These are phyloP conservation scores for Poecilia gillii DNA, from an alignment of 2,797 vertebrate genomes.

Conservation along the genomic window DNA sequence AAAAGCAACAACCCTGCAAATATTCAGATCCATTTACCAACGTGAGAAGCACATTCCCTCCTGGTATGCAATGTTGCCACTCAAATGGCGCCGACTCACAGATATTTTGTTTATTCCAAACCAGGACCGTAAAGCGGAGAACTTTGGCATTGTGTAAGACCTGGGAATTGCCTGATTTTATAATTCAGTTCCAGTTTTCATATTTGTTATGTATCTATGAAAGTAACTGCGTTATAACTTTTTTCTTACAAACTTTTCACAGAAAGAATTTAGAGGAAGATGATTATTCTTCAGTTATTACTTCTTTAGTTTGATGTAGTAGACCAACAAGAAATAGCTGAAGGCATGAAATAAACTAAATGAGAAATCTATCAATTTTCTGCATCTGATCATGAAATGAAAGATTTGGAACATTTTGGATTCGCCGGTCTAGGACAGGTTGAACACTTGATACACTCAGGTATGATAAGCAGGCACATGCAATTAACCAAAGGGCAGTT, in stretches of 20 bases:
- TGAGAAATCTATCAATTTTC: background rate
- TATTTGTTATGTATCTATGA: background rate
- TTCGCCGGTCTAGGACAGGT: background rate
- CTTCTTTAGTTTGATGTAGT: background rate
- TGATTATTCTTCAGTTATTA: background rate
- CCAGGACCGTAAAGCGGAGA: conserved; percentile 6
- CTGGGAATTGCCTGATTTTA: background rate
- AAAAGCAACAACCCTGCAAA: conserved; percentile 44
- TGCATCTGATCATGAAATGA: background rate
- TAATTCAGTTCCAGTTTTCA: background rate
- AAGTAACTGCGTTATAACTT: background rate
- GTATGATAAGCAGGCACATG: background rate
- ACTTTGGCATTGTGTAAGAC: background rate
- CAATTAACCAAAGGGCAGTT: background rate
- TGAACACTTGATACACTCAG: background rate
- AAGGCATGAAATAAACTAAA: background rate
- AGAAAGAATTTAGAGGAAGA: background rate
- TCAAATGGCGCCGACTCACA: conserved; percentile 32
- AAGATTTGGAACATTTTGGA: too few species aligned
- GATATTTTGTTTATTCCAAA: conserved; percentile 26
- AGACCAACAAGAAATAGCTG: background rate
- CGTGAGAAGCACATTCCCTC: conserved; percentile 35
- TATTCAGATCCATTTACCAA: conserved; percentile 46
- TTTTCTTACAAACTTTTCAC: background rate
- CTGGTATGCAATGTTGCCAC: conserved; percentile 18